Evolutionary conservation across 1,140 invertebrate species (phyloP).

Genomic region (Tribolium madens): DNA sequence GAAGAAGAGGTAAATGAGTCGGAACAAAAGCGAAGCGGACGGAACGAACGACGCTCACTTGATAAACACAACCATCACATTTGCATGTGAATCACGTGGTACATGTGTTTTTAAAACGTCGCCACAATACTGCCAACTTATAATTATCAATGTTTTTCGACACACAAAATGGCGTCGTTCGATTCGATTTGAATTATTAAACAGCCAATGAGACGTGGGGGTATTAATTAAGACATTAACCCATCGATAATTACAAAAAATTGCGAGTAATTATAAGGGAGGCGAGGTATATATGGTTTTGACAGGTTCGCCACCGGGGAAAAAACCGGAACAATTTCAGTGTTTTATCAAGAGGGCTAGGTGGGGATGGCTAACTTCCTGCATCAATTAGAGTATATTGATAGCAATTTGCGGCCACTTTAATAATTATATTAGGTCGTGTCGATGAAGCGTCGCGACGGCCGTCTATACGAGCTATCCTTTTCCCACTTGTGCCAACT

Average conservation of each 20-base stretch:
- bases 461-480: not conserved
- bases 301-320: conserved; percentile 1
- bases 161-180: not conserved
- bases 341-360: conserved; percentile 16
- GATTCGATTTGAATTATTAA: too few species aligned
- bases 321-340: conserved; percentile 24
- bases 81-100: conserved; percentile 60
- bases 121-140: not conserved
- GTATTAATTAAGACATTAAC: conserved; percentile 1
- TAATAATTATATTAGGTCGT: conserved; percentile 52
- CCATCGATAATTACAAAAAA: not conserved
- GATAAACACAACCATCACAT: conserved; percentile 61
- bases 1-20: conserved; percentile 61
- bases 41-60: conserved; percentile 54
- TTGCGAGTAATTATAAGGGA: not conserved
- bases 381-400: conserved; percentile 52
- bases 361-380: conserved; percentile 43
- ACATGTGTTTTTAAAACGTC: conserved; percentile 59
- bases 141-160: not conserved
- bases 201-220: too few species aligned
- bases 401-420: conserved; percentile 56
- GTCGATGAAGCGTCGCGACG: conserved; percentile 25
- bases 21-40: conserved; percentile 60
- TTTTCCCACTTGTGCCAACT: not conserved
- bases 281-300: conserved; percentile 25